A percentile compares a stretch with the other conserved stretches of the same genome.
Conservation (phyloP, 2,888 invertebrate species). For the Xanthia togata region DNA sequence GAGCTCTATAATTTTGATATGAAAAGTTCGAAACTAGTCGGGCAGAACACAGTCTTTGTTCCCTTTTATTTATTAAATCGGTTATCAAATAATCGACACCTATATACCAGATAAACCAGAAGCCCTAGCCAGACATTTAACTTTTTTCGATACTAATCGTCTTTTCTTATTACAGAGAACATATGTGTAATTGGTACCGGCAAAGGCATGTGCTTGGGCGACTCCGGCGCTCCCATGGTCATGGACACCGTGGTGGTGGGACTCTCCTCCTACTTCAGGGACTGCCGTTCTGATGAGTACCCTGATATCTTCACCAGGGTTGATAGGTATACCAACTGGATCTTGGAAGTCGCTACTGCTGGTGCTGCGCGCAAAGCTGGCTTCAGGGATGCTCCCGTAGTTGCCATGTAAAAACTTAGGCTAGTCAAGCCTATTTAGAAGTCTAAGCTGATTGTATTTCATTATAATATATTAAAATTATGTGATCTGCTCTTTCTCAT, state of each 20-base stretch:
- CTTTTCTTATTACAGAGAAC: conserved; percentile 66
- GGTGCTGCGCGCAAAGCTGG: conserved; percentile 30
- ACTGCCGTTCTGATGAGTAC: conserved; percentile 66
- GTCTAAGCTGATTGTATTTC: background rate
- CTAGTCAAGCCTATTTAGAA: background rate
- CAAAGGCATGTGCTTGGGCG: conserved; percentile 76
- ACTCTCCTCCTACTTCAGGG: conserved; percentile 69
- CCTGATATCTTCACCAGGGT: conserved; percentile 79
- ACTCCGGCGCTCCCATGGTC: conserved; percentile 81
- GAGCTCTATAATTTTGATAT: background rate
- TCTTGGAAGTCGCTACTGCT: conserved; percentile 72
- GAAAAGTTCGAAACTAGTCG: background rate
- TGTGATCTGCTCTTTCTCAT: conserved; percentile 41
- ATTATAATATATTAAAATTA: conserved; percentile 25
- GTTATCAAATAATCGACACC: background rate
- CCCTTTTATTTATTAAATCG: background rate
- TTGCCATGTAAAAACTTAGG: conserved; percentile 25
- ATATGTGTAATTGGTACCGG: conserved; percentile 74
- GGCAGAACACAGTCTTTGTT: background rate
- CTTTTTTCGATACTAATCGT: background rate
- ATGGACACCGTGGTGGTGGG: conserved; percentile 72
- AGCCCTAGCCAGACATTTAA: background rate
- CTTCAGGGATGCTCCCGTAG: conserved; percentile 50
- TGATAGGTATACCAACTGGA: conserved; percentile 77
- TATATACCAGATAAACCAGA: background rate